Conservation (phyloP, 2,797 vertebrate species). For the Coreius guichenoti region DNA sequence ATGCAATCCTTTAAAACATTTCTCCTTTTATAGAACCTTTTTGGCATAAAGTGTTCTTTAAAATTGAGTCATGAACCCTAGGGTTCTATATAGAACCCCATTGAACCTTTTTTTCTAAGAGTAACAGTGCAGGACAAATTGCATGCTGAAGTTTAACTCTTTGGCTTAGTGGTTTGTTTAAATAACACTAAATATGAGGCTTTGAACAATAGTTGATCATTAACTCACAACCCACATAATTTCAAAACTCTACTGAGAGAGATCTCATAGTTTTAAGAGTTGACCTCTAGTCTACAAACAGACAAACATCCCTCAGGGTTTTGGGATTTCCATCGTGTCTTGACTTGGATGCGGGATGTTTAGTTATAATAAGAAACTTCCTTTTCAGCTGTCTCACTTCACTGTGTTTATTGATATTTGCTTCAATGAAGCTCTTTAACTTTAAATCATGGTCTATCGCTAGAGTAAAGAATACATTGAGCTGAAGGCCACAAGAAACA, state of each 20-base stretch:
- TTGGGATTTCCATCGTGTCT: constrained; percentile 29
- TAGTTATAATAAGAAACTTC: constrained; percentile 29
- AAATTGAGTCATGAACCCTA: not conserved
- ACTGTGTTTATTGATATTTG: constrained; percentile 29
- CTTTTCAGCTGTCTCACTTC: not conserved
- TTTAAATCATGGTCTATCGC: constrained; percentile 4
- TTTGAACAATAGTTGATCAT: not conserved
- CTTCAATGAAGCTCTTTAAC: constrained; percentile 4
- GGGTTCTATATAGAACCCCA: no score
- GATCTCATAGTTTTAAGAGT: not conserved
- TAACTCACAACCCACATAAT: not conserved
- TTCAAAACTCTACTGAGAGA: not conserved
- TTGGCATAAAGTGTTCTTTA: not conserved
- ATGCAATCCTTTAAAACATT: not conserved
- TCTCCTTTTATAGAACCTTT: not conserved
- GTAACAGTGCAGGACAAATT: no score
- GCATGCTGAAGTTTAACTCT: no score
- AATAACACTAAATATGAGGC: not conserved
- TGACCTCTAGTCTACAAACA: constrained; percentile 3
- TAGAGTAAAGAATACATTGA: constrained; percentile 20
- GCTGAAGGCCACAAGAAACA: constrained; percentile 12
- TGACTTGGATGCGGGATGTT: constrained; percentile 44
- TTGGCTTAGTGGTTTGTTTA: not conserved
- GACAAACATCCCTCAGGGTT: not conserved
- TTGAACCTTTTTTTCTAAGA: no score